Base-by-base conservation (phyloP, 1,140 invertebrate species). In the Papilio polytes region DNA sequence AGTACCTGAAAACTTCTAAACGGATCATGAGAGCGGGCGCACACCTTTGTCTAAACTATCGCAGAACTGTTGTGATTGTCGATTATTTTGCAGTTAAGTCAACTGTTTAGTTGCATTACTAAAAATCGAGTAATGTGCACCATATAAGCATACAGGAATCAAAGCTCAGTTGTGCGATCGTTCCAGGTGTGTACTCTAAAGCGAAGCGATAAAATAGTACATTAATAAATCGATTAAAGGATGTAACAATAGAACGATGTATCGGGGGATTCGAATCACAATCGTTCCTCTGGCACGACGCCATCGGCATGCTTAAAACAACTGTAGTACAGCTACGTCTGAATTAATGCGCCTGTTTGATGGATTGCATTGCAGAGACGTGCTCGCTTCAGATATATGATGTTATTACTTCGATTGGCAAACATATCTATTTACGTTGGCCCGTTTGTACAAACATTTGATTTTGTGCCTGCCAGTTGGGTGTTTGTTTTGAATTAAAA, bases 271-370 rank as follows among this genome's bases (percentile, higher is more conserved):
- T 86, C 80, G 78, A 79, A 82, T 73, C 63, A 1, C 59, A 63
- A 63, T 26, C 20, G 20, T 63, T 66, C 31, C 78, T 80, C 81
- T 89, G 88, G 88, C 84, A 26, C 56, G 41, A 63, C 56, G 88
- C 88, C 88, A 89, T 83, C 59, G 80, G 83, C 87, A 84, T 87
- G 87, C 87, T 86, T 86, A 86, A 87, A 88, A 88, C 87, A 88
- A 89, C 85, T 84, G 79, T 81, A 74, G 73, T 85, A 84, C 76
- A 82, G 80, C 80, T 86, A 89, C 86, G 85, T 90, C 85, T 87
- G 86, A 91, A 90, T 91, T 86, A 89, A 88, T 89, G 87, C 86
- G 84, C 80, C 83, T 81, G 80, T 84, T 87, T 89, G 88, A 89
- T 88, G 84, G 86, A 90, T 85, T 87, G 85, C 84, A 82, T 83